Base-by-base conservation (phyloP, 2,888 invertebrate genomes). In the Trichopoda pennipes region DNA sequence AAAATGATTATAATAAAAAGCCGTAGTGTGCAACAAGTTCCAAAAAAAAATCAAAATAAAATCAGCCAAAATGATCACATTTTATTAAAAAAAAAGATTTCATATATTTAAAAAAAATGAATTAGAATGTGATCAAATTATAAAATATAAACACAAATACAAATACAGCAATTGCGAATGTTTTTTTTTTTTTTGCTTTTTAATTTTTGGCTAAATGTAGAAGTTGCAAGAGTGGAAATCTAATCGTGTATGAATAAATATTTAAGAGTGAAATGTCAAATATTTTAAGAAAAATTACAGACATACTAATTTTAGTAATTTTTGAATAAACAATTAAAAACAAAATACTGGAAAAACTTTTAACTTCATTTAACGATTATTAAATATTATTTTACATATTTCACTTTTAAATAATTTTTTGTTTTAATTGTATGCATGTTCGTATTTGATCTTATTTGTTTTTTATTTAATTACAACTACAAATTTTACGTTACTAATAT, bases 1-100 rank as follows among this genome's bases (percentile, higher is more conserved):
- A 69, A 69, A 56, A 55, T 12, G 28, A 12, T 32, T 69, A 9
- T 32, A 69, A 4, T 4, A 35, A 58, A 86, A 87, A 89, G 88
- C 89, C 90, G 89, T 88, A 90, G 90, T 90, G 90, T 90, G 90
- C 90, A 88, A 88, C 89, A 90, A 89, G 17, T 32, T 88, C 86
- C 86, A 88, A 85, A 86, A 86, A 38, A 16, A 64, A 55, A 56
- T 8, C 19, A 51, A 60, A 68, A 9, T n/a, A 51, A 60, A 49
- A 47, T 38, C 35, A 38, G 32, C 12, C 14, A 38, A 75, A 56
- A 32, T 64, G 38, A 51, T 66, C 58, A 51, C 23, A 66, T 75
- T 75, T 42, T 28, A 16, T 47, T 42, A 42, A 12, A 38, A 38
- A 12, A 38, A 12, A 38, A 12, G 1, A 38, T 38, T 38, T 38